These are phyloP conservation scores for Cnemophilus loriae DNA, from an alignment of 2,113 vertebrate species.

Conservation along the genomic window DNA sequence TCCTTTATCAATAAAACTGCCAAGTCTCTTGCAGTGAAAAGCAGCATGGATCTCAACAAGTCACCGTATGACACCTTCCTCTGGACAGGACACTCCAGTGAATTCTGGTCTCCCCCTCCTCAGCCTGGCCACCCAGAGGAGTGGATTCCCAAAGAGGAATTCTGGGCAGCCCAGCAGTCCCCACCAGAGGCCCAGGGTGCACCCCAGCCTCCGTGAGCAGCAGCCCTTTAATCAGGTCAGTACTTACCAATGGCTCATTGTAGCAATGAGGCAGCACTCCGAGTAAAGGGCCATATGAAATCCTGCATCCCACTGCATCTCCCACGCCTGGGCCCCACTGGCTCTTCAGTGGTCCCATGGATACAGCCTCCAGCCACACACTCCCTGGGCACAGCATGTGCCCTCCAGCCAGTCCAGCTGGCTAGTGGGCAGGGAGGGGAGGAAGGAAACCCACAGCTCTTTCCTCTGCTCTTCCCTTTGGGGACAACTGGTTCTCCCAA, in stretches of 20 bases:
- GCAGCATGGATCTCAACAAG: background rate
- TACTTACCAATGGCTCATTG: background rate
- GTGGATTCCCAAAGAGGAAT: background rate
- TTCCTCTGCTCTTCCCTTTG: background rate
- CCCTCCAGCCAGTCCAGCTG: background rate
- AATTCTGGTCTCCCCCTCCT: background rate
- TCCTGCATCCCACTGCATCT: background rate
- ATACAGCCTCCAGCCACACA: background rate
- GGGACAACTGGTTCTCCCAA: background rate
- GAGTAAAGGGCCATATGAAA: background rate
- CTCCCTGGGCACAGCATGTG: background rate
- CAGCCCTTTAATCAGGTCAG: conserved; percentile 23
- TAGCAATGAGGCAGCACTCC: rapidly evolving
- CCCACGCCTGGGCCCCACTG: background rate
- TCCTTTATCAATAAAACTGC: conserved; percentile 26
- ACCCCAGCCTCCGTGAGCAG: background rate
- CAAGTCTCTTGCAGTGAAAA: background rate
- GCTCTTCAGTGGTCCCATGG: background rate
- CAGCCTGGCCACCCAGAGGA: background rate
- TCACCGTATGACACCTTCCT: background rate
- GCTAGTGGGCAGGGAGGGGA: rapidly evolving
- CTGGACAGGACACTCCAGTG: background rate
- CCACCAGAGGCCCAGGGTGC: rapidly evolving
- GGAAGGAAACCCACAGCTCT: background rate
- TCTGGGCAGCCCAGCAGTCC: background rate